Base-by-base conservation (phyloP, 1,140 invertebrate species). In the Scaptomyza montana region DNA sequence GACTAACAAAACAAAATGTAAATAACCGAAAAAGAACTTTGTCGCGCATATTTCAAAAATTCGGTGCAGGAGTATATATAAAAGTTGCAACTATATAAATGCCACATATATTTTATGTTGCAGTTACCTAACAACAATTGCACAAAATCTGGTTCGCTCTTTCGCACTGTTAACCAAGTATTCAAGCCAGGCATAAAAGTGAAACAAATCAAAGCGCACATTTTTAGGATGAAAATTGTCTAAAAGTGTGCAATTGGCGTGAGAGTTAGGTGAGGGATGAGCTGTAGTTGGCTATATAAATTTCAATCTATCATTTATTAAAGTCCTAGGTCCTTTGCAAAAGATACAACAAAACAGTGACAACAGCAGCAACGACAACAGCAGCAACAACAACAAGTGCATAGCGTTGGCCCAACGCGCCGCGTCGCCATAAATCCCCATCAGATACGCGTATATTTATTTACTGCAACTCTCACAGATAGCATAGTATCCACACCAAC, bases 241-340 rank as follows among this genome's bases (percentile, higher is more conserved):
- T 73, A 81, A 85, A 78, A 80, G 78, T 81, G 74, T 75, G 81
- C 56, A 69, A 78, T 76, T 28, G 21, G 21, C 2, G 16, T 13
- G 68, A 8, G 9, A 5, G 41, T 25, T 25, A 43, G 1, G 7
- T 2, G 28, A 3, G 46, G 12, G 51, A 5, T 28, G 16, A 1
- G 59, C 77, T 76, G 39, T 12, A 43, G 39, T 61, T 69, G 74
- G 81, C 76, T 73, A 89, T 89, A 87, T 87, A 87, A 79, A 87
- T 87, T 87, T 87, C 84, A 87, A 87, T 87, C 84, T 87, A 87
- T 87, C 84, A 87, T 87, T 87, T 87, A 87, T 87, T 87, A 75
- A 87, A 87, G 82, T 87, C 82, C 82, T 87, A 87, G 84, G 84
- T 76, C 84, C 53, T 30, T 62, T 46, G 77, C 45, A 74, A 28